These are phyloP conservation scores for Loxodonta africana DNA, from an alignment of 2,113 vertebrate genomes.

Conservation along the genomic window DNA sequence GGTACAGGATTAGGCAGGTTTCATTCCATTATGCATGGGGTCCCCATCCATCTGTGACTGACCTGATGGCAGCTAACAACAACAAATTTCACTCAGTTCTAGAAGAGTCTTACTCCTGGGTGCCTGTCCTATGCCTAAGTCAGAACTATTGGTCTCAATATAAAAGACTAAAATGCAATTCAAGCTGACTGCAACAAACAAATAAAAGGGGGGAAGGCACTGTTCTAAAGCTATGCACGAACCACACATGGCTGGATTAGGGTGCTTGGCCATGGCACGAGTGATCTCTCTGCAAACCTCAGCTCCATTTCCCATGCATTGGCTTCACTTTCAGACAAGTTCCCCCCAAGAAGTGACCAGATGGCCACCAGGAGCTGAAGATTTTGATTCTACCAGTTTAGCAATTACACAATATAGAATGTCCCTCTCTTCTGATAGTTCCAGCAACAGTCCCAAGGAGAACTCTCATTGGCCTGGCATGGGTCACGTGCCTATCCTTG, in stretches of 20 bases:
- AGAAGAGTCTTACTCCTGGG: background rate
- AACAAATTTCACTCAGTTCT: background rate
- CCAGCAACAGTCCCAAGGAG: background rate
- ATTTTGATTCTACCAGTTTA: background rate
- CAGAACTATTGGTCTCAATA: background rate
- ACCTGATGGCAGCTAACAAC: background rate
- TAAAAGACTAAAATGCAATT: background rate
- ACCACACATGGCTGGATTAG: rapidly evolving
- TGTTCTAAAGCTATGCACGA: background rate
- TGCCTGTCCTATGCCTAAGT: background rate
- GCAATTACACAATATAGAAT: background rate
- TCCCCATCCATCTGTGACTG: background rate
- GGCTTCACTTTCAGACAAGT: background rate
- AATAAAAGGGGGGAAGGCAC: background rate
- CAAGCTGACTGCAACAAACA: background rate
- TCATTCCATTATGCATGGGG: background rate
- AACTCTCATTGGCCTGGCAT: background rate
- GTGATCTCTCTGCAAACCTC: background rate
- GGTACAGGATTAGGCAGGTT: background rate
- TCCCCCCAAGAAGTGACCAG: background rate
- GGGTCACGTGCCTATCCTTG: background rate
- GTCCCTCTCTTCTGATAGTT: rapidly evolving
- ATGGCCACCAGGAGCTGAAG: background rate
- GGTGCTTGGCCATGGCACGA: background rate
- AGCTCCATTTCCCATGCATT: background rate